Evolutionary conservation across 2,888 invertebrate genomes (phyloP).

Genomic region (Mellilla xanthometata): DNA sequence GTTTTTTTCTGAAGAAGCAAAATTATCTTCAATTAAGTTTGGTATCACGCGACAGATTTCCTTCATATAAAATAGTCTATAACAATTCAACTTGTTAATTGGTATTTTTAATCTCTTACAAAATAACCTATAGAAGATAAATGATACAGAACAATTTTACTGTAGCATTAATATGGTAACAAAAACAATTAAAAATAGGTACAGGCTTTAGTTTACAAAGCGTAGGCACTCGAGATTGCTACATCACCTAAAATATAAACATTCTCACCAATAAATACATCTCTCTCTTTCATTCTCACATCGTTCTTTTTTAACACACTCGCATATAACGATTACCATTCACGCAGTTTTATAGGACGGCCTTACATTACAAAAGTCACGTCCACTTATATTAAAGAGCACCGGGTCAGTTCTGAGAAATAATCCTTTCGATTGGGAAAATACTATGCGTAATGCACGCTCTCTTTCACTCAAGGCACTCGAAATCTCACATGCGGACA

Average conservation of each 20-base stretch:
- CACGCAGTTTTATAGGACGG: constrained; percentile 67
- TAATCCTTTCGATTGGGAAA: constrained; percentile 56
- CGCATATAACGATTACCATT: constrained; percentile 40
- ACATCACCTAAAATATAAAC: constrained; percentile 73
- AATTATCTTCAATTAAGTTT: constrained; percentile 15
- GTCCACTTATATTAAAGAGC: constrained; percentile 72
- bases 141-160: constrained; percentile 73
- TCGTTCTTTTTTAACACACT: constrained; percentile 33
- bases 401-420: constrained; percentile 79
- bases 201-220: constrained; percentile 81
- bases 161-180: constrained; percentile 79
- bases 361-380: constrained; percentile 68
- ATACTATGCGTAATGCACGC: constrained; percentile 58
- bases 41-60: constrained; percentile 44
- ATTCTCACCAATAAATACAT: constrained; percentile 81
- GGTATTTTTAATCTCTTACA: constrained; percentile 73
- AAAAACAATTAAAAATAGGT: constrained; percentile 77
- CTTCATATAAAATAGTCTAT: constrained; percentile 50
- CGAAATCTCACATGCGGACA: constrained; percentile 57
- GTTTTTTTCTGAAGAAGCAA: constrained; percentile 16
- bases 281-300: constrained; percentile 57
- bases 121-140: constrained; percentile 76
- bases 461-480: constrained; percentile 56
- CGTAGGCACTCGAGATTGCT: constrained; percentile 83
- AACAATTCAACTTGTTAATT: constrained; percentile 81